Conservation (phyloP, 2,113 vertebrate species). For the Osmerus mordax region DNA sequence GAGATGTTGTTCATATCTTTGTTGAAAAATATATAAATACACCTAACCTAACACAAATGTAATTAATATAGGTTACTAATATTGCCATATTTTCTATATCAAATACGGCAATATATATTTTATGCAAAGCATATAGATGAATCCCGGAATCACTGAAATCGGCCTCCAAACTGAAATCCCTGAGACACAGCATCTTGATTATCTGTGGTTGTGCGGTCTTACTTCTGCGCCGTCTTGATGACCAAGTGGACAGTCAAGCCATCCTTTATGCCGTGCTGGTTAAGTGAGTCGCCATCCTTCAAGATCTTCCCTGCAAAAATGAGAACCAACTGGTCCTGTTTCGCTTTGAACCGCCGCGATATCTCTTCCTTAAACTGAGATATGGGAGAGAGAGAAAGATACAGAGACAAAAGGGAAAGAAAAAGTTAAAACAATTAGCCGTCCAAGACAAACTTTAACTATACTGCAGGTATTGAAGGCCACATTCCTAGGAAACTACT, state of each 20-base stretch:
- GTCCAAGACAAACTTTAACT: background rate
- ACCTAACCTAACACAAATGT: too few relatives aligned
- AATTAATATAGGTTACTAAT: background rate
- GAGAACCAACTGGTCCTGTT: constrained; percentile 98
- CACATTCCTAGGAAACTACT: constrained; percentile 16
- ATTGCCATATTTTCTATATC: background rate
- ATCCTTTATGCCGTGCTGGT: constrained; percentile 96
- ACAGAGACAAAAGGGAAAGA: too few relatives aligned
- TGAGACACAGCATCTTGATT: background rate
- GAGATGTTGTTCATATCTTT: background rate
- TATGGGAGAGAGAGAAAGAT: constrained; percentile 2
- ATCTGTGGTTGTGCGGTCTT: constrained; percentile 54
- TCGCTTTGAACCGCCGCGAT: constrained; percentile 95
- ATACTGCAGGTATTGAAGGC: constrained; percentile 16
- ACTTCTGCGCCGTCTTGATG: constrained; percentile 99
- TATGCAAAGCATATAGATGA: too few relatives aligned
- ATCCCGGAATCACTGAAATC: too few relatives aligned
- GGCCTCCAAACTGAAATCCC: background rate
- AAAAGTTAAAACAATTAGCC: background rate
- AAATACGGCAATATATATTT: background rate
- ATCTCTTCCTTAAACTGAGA: constrained; percentile 97
- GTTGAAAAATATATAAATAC: too few relatives aligned
- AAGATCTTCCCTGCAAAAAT: constrained; percentile 99
- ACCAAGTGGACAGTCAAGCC: constrained; percentile 97
- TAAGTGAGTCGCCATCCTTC: constrained; percentile 93